Percentiles rank a stretch among this genome's conserved stretches.
Evolutionary conservation across 2,888 invertebrate genomes (phyloP).

Genomic region (Sisyra nigra): DNA sequence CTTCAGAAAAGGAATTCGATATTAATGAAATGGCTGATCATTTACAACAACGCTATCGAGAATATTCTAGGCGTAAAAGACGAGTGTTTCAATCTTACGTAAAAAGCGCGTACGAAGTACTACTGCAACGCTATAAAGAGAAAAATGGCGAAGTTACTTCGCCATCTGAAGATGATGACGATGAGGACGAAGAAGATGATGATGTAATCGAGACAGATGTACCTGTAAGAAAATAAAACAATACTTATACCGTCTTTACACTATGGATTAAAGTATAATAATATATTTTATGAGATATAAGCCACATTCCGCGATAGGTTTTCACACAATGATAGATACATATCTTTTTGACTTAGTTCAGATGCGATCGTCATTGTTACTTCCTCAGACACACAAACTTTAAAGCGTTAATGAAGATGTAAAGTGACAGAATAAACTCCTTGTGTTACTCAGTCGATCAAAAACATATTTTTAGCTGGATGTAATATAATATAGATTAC

Average conservation of each 20-base stretch:
- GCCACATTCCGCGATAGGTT: too few species aligned
- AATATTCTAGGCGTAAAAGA: constrained; percentile 67
- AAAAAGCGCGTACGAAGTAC: constrained; percentile 59
- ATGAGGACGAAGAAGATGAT: constrained; percentile 27
- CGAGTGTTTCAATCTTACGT: constrained; percentile 63
- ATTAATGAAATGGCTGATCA: constrained; percentile 5
- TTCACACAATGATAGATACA: too few species aligned
- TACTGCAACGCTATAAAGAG: constrained; percentile 50
- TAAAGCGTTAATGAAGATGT: too few species aligned
- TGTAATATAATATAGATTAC: too few species aligned
- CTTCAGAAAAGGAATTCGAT: constrained; percentile 2
- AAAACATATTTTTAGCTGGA: too few species aligned
- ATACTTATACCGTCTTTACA: background rate
- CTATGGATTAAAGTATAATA: background rate
- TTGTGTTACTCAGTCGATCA: too few species aligned
- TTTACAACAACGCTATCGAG: constrained; percentile 31
- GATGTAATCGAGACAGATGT: constrained; percentile 12
- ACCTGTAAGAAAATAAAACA: background rate
- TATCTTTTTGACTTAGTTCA: too few species aligned
- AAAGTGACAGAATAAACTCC: too few species aligned
- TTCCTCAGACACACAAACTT: too few species aligned
- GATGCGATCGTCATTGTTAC: too few species aligned
- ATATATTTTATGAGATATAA: constrained; percentile 1
- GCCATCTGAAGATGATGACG: constrained; percentile 38
- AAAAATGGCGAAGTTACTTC: constrained; percentile 29